Percentiles rank a stretch among this genome's conserved stretches.
Evolutionary conservation across 2,113 vertebrate species (phyloP).

Genomic region (Trichechus manatus): DNA sequence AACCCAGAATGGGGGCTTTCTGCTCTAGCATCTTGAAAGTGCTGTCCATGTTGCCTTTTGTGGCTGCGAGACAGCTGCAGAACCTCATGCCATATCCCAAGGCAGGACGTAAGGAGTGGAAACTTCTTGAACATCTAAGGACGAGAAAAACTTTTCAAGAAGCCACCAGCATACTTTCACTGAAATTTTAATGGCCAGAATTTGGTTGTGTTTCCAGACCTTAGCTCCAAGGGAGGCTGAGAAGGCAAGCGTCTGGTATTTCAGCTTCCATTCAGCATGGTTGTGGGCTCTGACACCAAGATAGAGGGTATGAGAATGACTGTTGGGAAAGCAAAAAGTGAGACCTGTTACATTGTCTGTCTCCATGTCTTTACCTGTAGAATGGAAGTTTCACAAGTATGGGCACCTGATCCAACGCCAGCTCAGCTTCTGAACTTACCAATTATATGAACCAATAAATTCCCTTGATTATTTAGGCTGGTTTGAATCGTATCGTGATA

Average conservation of each 20-base stretch:
- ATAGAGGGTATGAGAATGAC: not conserved
- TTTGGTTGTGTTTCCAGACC: not conserved
- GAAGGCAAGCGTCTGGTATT: not conserved
- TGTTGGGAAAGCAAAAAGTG: not conserved
- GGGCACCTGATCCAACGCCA: not conserved
- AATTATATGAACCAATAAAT: not conserved
- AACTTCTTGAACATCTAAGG: not conserved
- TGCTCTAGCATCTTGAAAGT: not conserved
- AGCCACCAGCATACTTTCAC: not conserved
- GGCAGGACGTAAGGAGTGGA: not conserved
- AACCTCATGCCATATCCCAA: not conserved
- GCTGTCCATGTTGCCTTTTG: not conserved
- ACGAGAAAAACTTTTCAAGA: not conserved
- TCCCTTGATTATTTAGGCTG: not conserved
- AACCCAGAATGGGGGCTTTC: not conserved
- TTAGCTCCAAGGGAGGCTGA: not conserved
- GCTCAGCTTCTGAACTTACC: not conserved
- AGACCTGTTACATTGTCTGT: not conserved
- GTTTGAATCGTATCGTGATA: not conserved
- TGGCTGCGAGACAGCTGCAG: not conserved
- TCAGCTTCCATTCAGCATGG: not conserved
- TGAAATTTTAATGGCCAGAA: not conserved
- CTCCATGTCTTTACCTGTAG: not conserved
- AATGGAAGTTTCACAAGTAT: conserved; percentile 3
- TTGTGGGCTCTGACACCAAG: not conserved